Base-by-base conservation (phyloP, 2,888 invertebrate genomes). In the Zonitis immaculata region DNA sequence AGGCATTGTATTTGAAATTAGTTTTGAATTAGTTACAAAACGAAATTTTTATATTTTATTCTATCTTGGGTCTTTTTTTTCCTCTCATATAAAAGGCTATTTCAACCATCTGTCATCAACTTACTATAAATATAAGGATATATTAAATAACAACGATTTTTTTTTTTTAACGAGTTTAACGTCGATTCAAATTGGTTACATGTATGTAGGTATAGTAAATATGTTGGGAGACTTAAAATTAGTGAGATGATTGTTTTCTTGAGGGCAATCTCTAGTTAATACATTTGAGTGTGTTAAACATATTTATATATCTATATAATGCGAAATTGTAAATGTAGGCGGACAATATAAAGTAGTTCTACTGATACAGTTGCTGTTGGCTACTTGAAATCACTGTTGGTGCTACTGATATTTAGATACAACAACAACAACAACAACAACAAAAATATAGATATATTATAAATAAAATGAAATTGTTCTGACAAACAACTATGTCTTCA, bases 1-100 rank as follows among this genome's bases (percentile, higher is more conserved):
- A 58, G 67, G 66, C 62, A 68, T 68, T 68, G 64, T 68, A 63
- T 66, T 64, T 64, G 62, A 62, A 67, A 68, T 69, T 69, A 66
- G 68, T 66, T 67, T 67, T 65, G 57, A 67, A 67, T 68, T 65
- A 63, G 64, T 58, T 52, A 57, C 57, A 66, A 61, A 35, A 35
- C 35, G 14, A 35, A 35, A 35, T 16, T 35, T 35, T 35, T 35
- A 35, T 35, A 16, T n/a, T n/a, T n/a, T n/a, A n/a, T n/a, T n/a
- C n/a, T n/a, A n/a, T n/a, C n/a, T n/a, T 35, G 35, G 7, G 8
- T 35, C 16, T 16, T 35, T 12, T 12, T 16, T 16, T 35, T 35
- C 14, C 16, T 12, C 16, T 16, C 12, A 30, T 30, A 12, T 2
- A 12, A 12, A 4, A 35, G 7, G 14, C 6, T 7, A 16, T 35